A percentile compares a stretch with the other conserved stretches of the same genome.
Evolutionary conservation across 23 tunicate species (phyloP).

Genomic region (Trididemnum nubilum): DNA sequence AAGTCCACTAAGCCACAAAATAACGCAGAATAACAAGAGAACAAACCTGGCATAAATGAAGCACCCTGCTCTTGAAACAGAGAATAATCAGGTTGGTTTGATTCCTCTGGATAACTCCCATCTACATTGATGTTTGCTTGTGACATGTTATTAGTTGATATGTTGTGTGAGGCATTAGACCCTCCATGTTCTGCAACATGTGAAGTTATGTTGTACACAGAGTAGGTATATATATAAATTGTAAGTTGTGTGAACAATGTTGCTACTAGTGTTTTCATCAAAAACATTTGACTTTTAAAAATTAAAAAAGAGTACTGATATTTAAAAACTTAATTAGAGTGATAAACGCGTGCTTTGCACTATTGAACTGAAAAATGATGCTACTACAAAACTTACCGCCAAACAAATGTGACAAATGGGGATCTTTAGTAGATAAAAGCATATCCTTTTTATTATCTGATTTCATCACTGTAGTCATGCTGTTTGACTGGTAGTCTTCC

Average conservation of each 20-base stretch:
- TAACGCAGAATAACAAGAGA: too few relatives aligned
- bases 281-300: too few relatives aligned
- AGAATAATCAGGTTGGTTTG: slow-evolving; percentile 41
- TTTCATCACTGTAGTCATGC: slow-evolving; percentile 45
- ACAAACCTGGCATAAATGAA: slow-evolving; percentile 79
- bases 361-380: too few relatives aligned
- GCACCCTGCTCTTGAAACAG: slow-evolving; percentile 71
- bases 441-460: slow-evolving; percentile 65
- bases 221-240: background rate
- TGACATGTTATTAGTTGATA: slow-evolving; percentile 32
- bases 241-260: background rate
- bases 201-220: background rate
- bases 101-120: slow-evolving; percentile 54
- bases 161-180: slow-evolving; percentile 67
- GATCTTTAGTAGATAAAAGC: slow-evolving; percentile 74
- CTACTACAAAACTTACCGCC: slow-evolving; percentile 36
- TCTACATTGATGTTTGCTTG: slow-evolving; percentile 70
- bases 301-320: too few relatives aligned
- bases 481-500: slow-evolving; percentile 59
- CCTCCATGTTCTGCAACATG: slow-evolving; percentile 53
- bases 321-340: too few relatives aligned
- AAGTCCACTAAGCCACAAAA: too few relatives aligned
- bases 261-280: too few relatives aligned
- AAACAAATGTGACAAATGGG: slow-evolving; percentile 75
- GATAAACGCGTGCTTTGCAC: too few relatives aligned